A percentile compares a stretch with the other conserved stretches of the same genome.
Evolutionary conservation across 2,888 invertebrate genomes (phyloP).

Genomic region (Entomobrya multifasciata): DNA sequence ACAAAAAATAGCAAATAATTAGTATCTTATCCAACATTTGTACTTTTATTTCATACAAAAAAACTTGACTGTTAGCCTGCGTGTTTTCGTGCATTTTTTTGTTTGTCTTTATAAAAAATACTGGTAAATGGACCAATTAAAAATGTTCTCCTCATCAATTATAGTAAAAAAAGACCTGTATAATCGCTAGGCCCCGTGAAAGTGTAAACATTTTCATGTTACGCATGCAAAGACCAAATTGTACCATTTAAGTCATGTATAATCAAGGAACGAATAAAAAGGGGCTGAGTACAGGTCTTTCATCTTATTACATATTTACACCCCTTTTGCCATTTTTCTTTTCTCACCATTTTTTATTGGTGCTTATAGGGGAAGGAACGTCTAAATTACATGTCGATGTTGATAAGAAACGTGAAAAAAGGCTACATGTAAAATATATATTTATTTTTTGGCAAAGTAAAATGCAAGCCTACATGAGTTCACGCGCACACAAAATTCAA

Average conservation of each 20-base stretch:
- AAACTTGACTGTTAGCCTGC: conserved; percentile 3
- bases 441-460: conserved; percentile 26
- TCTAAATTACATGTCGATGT: neutral
- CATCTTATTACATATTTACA: conserved; percentile 44
- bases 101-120: neutral
- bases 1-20: neutral
- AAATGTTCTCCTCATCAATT: conserved; percentile 13
- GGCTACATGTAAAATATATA: neutral
- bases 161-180: neutral
- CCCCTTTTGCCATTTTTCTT: conserved; percentile 29
- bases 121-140: neutral
- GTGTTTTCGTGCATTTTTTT: neutral
- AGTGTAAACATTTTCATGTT: conserved; percentile 42
- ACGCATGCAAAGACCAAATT: conserved; percentile 59
- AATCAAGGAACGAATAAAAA: neutral
- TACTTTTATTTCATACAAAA: neutral
- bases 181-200: conserved; percentile 15
- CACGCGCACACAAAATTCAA: neutral
- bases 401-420: conserved; percentile 15
- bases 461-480: conserved; percentile 44
- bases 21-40: too few species aligned
- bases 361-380: neutral
- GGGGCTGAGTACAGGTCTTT: conserved; percentile 44
- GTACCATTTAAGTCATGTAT: conserved; percentile 12
- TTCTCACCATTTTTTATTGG: conserved; percentile 3